phyloP scores from a whole-genome alignment of 92 coral and sea anemone species.

The Metridium senile region DNA sequence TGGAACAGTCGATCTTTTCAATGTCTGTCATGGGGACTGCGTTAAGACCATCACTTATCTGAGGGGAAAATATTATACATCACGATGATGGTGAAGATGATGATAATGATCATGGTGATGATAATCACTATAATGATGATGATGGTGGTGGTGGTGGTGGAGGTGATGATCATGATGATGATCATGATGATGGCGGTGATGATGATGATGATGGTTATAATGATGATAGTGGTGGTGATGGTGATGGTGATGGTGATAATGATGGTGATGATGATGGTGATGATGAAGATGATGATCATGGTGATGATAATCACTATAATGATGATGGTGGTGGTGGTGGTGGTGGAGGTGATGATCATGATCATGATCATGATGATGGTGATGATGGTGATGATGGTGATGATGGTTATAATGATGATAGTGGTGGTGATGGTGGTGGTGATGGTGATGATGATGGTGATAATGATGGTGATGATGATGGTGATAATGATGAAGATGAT shows the following conservation, averaged over 20 bases:
- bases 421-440: no score
- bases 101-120: background rate
- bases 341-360: background rate
- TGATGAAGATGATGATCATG: background rate
- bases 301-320: background rate
- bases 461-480: background rate
- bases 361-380: background rate
- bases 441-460: background rate
- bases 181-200: background rate
- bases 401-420: background rate
- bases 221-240: no score
- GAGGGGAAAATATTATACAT: background rate
- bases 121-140: background rate
- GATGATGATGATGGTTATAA: background rate
- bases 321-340: background rate
- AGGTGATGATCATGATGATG: background rate
- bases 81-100: background rate
- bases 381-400: background rate
- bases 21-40: slow-evolving; percentile 89
- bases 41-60: slow-evolving; percentile 97
- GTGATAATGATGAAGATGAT: background rate
- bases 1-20: slow-evolving; percentile 86
- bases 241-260: background rate
- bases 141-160: background rate
- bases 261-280: background rate